These are phyloP conservation scores for Kuschelorhynchus macadamiae DNA, from an alignment of 2,888 invertebrate species.

Conservation along the genomic window DNA sequence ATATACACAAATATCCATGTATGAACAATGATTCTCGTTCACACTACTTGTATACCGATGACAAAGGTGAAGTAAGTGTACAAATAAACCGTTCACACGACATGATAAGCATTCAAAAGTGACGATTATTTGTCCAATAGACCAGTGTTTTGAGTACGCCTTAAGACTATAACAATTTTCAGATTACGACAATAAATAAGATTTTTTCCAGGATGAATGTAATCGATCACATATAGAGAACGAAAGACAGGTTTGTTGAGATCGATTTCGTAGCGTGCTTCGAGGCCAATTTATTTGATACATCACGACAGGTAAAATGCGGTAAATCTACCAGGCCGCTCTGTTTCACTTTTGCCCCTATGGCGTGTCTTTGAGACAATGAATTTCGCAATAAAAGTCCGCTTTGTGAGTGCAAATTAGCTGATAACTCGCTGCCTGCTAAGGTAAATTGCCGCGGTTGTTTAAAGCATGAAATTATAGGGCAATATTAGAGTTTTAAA, in stretches of 20 bases:
- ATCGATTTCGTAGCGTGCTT: constrained; percentile 56
- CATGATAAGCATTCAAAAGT: too few relatives aligned
- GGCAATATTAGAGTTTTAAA: too few relatives aligned
- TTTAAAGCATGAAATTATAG: neutral
- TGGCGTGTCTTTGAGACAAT: constrained; percentile 25
- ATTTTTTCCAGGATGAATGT: constrained; percentile 8
- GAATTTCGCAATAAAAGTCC: constrained; percentile 4
- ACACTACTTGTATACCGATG: too few relatives aligned
- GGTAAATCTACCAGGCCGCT: constrained; percentile 47
- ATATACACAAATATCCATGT: too few relatives aligned
- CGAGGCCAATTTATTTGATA: constrained; percentile 50
- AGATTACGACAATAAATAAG: too few relatives aligned
- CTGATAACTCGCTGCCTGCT: neutral
- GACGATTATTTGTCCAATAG: too few relatives aligned
- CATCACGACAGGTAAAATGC: constrained; percentile 55
- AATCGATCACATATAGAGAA: constrained; percentile 25
- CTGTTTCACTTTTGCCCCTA: constrained; percentile 29
- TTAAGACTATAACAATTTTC: too few relatives aligned
- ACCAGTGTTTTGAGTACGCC: too few relatives aligned
- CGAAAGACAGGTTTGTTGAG: constrained; percentile 30
- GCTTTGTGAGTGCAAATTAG: constrained; percentile 16
- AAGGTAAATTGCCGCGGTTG: neutral
- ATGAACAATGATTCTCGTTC: too few relatives aligned
- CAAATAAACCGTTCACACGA: too few relatives aligned
- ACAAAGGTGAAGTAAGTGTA: too few relatives aligned